Evolutionary conservation across 2,888 invertebrate genomes (phyloP).

Genomic region (Dinocampus coccinellae): DNA sequence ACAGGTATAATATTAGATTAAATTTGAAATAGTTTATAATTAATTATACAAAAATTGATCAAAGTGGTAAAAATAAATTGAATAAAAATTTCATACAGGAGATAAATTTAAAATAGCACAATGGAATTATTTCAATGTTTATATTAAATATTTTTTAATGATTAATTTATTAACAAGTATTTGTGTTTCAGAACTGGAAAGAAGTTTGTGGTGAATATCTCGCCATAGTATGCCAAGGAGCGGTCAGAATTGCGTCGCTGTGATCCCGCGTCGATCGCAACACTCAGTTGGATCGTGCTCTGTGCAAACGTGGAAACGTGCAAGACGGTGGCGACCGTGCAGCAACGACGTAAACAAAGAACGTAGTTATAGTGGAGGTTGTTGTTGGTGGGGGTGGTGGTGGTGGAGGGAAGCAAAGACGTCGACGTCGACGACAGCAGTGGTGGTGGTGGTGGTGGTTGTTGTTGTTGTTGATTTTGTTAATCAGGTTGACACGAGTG

Average conservation of each 20-base stretch:
- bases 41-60: too few species aligned
- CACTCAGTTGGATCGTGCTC: constrained; percentile 49
- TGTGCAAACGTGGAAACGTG: constrained; percentile 41
- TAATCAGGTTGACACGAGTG: constrained; percentile 47
- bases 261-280: constrained; percentile 58
- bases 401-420: background rate
- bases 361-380: constrained; percentile 2
- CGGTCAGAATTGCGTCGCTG: constrained; percentile 57
- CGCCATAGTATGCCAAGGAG: constrained; percentile 64
- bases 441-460: constrained; percentile 7
- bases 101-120: too few species aligned
- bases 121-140: too few species aligned
- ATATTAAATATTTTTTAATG: constrained; percentile 10
- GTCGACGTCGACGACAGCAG: background rate
- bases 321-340: constrained; percentile 20
- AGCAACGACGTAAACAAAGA: constrained; percentile 7
- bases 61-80: too few species aligned
- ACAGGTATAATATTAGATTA: too few species aligned
- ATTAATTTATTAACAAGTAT: constrained; percentile 36
- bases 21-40: too few species aligned
- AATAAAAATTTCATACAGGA: too few species aligned
- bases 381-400: background rate
- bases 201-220: constrained; percentile 59
- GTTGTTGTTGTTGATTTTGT: too few species aligned
- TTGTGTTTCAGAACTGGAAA: constrained; percentile 55